These are phyloP conservation scores for Luehdorfia chinensis DNA, from an alignment of 1,140 invertebrate species.

Conservation along the genomic window DNA sequence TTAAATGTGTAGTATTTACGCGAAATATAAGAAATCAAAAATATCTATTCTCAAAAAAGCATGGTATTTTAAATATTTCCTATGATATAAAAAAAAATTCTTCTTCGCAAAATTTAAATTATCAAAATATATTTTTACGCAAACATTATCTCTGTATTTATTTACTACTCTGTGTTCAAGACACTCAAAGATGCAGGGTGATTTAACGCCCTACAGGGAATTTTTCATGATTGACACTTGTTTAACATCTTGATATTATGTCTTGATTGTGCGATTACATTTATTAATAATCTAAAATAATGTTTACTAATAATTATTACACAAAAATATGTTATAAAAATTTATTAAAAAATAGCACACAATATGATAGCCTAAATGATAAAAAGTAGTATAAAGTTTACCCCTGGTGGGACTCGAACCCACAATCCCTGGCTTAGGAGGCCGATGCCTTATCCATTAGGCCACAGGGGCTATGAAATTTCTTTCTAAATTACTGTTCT, in stretches of 20 bases:
- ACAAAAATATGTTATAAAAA: too few species aligned
- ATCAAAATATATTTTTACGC: background rate
- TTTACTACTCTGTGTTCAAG: constrained; percentile 19
- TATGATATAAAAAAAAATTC: too few species aligned
- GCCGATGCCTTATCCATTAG: constrained; percentile 16
- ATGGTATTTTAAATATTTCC: too few species aligned
- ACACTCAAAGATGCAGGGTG: constrained; percentile 19
- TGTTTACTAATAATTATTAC: background rate
- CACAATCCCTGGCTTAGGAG: constrained; percentile 13
- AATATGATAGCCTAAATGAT: too few species aligned
- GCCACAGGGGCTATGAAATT: constrained; percentile 2
- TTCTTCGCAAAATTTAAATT: too few species aligned
- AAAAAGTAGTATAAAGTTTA: background rate
- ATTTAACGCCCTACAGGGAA: constrained; percentile 20
- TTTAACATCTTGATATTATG: constrained; percentile 12
- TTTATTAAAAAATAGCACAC: too few species aligned
- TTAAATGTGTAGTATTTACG: too few species aligned
- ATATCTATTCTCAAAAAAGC: too few species aligned
- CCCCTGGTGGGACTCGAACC: constrained; percentile 15
- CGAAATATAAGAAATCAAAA: too few species aligned
- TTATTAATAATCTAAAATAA: background rate
- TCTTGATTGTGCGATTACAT: constrained; percentile 2
- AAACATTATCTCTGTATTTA: background rate
- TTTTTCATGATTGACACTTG: constrained; percentile 21
- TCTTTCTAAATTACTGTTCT: too few species aligned